phyloP scores from a whole-genome alignment of 2,888 invertebrate genomes.

The Limnephilus marmoratus region DNA sequence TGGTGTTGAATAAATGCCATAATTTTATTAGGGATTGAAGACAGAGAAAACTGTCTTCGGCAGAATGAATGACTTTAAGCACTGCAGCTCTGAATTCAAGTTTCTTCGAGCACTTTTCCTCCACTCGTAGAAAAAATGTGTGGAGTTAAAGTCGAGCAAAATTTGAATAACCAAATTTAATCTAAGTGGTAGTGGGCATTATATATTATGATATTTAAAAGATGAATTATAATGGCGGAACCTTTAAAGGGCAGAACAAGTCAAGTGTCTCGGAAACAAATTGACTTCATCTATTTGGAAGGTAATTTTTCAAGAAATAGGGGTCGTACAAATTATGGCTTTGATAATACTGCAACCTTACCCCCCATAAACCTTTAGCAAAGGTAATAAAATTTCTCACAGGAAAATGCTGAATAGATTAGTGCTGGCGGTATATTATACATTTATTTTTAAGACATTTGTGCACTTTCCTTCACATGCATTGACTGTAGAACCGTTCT shows the following conservation, averaged over 20 bases:
- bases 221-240: conserved; percentile 51
- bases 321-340: conserved; percentile 52
- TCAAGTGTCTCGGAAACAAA: conserved; percentile 57
- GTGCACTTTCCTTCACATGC: background rate
- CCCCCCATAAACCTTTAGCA: conserved; percentile 17
- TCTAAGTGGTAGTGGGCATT: background rate
- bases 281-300: conserved; percentile 56
- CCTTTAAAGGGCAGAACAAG: conserved; percentile 54
- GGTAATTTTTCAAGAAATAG: conserved; percentile 53
- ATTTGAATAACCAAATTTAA: conserved; percentile 45
- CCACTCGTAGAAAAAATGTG: background rate
- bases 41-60: background rate
- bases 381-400: background rate
- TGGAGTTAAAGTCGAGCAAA: background rate
- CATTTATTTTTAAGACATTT: background rate
- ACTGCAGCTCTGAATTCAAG: background rate
- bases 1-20: background rate
- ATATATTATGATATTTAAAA: conserved; percentile 3
- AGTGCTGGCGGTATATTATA: background rate
- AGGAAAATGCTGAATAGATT: background rate
- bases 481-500: no score
- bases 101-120: background rate
- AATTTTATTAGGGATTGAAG: background rate
- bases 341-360: conserved; percentile 45
- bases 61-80: background rate